Evolutionary conservation across 2,113 vertebrate species (phyloP).

Genomic region (Pteropus alecto): DNA sequence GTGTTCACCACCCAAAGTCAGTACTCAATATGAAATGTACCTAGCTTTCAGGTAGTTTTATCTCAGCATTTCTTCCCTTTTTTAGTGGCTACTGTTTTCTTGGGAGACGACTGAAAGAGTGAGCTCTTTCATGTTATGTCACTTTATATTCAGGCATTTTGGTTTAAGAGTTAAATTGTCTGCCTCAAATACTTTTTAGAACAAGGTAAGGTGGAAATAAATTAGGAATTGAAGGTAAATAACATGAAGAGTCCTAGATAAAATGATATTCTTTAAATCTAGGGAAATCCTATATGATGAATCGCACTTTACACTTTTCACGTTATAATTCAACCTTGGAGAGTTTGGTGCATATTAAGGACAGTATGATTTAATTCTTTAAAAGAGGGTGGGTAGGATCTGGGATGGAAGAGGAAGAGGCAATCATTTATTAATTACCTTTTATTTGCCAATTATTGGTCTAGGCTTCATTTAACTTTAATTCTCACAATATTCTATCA

Average conservation of each 20-base stretch:
- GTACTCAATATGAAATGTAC: not conserved
- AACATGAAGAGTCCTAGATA: not conserved
- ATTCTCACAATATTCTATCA: not conserved
- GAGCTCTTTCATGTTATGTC: not conserved
- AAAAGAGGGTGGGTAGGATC: not conserved
- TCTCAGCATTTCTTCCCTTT: not conserved
- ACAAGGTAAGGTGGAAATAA: constrained; percentile 13
- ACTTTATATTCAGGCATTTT: not conserved
- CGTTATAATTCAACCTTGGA: not conserved
- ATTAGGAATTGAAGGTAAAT: not conserved
- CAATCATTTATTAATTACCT: not conserved
- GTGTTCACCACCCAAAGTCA: no score
- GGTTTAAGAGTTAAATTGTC: not conserved
- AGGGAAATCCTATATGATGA: not conserved
- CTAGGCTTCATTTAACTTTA: not conserved
- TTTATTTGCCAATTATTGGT: not conserved
- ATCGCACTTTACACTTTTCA: not conserved
- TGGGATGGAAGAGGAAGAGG: not conserved
- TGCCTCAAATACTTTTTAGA: not conserved
- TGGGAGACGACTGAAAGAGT: not conserved
- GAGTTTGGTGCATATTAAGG: not conserved
- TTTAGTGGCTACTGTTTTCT: not conserved
- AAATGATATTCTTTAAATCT: constrained; percentile 23
- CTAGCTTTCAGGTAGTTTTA: not conserved
- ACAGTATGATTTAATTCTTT: not conserved